Percentiles rank a stretch among this genome's conserved stretches.
These are phyloP conservation scores for Gadopsis marmoratus DNA, from an alignment of 2,797 vertebrate genomes.

Conservation along the genomic window DNA sequence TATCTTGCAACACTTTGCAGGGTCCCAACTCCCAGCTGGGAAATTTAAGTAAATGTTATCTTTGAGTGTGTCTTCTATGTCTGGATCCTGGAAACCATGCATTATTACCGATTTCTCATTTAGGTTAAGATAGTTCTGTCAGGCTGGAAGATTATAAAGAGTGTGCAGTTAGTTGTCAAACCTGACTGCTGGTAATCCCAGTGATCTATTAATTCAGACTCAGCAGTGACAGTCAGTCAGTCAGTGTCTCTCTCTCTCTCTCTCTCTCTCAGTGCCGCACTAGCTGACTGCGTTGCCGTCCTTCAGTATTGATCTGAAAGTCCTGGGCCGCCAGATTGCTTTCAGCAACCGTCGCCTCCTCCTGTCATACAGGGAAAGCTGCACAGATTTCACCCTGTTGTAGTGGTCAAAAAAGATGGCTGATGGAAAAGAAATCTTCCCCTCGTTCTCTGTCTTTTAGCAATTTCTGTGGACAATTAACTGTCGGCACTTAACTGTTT, in stretches of 20 bases:
- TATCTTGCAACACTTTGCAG: background rate
- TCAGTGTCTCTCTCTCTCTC: slow-evolving; percentile 2
- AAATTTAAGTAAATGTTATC: slow-evolving; percentile 12
- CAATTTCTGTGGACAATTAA: background rate
- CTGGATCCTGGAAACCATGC: slow-evolving; percentile 12
- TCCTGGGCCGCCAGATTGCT: slow-evolving; percentile 67
- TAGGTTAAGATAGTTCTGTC: slow-evolving; percentile 42
- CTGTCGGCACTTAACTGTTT: background rate
- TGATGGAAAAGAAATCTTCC: slow-evolving; percentile 6
- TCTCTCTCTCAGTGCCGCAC: slow-evolving; percentile 6
- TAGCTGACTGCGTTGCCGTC: slow-evolving; percentile 33
- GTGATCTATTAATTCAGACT: slow-evolving; percentile 52
- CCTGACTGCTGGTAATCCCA: slow-evolving; percentile 40
- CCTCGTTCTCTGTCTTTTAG: background rate
- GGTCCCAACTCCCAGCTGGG: background rate
- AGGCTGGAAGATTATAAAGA: slow-evolving; percentile 34
- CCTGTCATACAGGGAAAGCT: slow-evolving; percentile 59
- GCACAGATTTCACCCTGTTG: slow-evolving; percentile 43
- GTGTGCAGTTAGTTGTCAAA: slow-evolving; percentile 28
- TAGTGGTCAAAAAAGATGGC: slow-evolving; percentile 8
- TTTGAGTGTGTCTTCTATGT: slow-evolving; percentile 10
- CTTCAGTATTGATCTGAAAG: slow-evolving; percentile 62
- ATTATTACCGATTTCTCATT: slow-evolving; percentile 32
- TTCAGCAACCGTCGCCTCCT: slow-evolving; percentile 66
- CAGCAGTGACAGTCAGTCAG: slow-evolving; percentile 28